A percentile compares a stretch with the other conserved stretches of the same genome.
phyloP scores from a whole-genome alignment of 1,140 invertebrate genomes.

The Drosophila parvula region DNA sequence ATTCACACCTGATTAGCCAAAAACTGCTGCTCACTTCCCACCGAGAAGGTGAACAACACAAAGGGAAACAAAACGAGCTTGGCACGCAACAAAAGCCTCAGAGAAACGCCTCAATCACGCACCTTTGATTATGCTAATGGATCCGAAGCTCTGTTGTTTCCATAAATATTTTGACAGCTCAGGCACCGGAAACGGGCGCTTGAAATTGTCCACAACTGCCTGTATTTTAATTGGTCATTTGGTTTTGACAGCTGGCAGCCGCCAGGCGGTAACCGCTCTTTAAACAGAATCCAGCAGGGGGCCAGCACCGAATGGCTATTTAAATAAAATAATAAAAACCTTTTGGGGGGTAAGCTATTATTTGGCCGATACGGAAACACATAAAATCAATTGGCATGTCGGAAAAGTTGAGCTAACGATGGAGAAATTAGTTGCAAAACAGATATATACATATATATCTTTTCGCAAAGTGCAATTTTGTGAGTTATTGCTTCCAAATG shows the following conservation, averaged over 20 bases:
- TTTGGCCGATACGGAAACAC: slow-evolving; percentile 5
- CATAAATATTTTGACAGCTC: slow-evolving; percentile 60
- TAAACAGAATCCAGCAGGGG: background rate
- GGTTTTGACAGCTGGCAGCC: slow-evolving; percentile 33
- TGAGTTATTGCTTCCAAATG: slow-evolving; percentile 7
- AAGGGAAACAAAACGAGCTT: slow-evolving; percentile 57
- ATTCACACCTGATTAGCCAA: slow-evolving; percentile 71
- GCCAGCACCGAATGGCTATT: background rate
- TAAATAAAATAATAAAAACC: slow-evolving; percentile 24
- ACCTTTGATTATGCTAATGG: slow-evolving; percentile 80
- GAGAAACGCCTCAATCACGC: slow-evolving; percentile 63
- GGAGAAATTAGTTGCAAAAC: background rate
- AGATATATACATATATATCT: background rate
- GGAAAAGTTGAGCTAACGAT: slow-evolving; percentile 12
- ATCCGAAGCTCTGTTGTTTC: slow-evolving; percentile 39
- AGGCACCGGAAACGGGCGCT: slow-evolving; percentile 45
- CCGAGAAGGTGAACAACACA: slow-evolving; percentile 15
- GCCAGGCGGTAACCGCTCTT: slow-evolving; percentile 7
- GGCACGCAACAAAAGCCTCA: slow-evolving; percentile 57
- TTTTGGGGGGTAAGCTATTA: slow-evolving; percentile 9
- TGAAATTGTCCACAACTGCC: slow-evolving; percentile 40
- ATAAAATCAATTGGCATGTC: slow-evolving; percentile 14
- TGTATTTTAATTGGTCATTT: slow-evolving; percentile 54
- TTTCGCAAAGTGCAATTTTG: slow-evolving; percentile 17
- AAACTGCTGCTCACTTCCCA: slow-evolving; percentile 34